Evolutionary conservation across 2,888 invertebrate species (phyloP).

Genomic region (Drosophila rellima): DNA sequence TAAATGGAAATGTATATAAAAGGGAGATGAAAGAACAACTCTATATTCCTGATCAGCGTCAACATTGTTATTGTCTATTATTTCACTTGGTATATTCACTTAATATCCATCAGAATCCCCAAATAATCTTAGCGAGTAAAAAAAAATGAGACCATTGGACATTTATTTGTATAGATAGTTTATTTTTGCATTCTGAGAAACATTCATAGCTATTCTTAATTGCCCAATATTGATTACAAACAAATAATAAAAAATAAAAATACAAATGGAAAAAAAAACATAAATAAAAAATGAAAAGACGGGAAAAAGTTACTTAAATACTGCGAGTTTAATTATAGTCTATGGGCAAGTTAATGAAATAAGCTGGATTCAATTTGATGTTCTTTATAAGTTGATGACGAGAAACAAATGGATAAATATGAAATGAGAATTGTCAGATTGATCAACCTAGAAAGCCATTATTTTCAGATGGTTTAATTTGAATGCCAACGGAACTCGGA

Average conservation of each 20-base stretch:
- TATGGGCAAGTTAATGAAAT: background rate
- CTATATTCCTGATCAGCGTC: too few species aligned
- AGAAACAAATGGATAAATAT: background rate
- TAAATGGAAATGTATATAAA: too few species aligned
- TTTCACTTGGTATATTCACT: too few species aligned
- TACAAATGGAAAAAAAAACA: background rate
- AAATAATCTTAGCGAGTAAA: background rate
- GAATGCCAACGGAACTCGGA: constrained; percentile 15
- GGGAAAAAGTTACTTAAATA: background rate
- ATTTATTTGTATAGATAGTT: constrained; percentile 45
- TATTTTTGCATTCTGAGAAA: constrained; percentile 52
- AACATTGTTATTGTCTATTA: too few species aligned
- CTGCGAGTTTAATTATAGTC: background rate
- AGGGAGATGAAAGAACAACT: too few species aligned
- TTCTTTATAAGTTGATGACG: background rate
- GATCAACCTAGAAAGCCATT: background rate
- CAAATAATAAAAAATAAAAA: background rate
- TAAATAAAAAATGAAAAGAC: background rate
- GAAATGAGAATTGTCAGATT: constrained; percentile 8
- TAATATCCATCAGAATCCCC: too few species aligned
- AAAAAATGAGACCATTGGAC: background rate
- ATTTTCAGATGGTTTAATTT: background rate
- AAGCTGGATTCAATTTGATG: too few species aligned
- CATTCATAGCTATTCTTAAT: constrained; percentile 39
- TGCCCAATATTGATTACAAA: constrained; percentile 27